Base-by-base conservation (phyloP, 2,888 invertebrate species). In the Diarsia brunnea region DNA sequence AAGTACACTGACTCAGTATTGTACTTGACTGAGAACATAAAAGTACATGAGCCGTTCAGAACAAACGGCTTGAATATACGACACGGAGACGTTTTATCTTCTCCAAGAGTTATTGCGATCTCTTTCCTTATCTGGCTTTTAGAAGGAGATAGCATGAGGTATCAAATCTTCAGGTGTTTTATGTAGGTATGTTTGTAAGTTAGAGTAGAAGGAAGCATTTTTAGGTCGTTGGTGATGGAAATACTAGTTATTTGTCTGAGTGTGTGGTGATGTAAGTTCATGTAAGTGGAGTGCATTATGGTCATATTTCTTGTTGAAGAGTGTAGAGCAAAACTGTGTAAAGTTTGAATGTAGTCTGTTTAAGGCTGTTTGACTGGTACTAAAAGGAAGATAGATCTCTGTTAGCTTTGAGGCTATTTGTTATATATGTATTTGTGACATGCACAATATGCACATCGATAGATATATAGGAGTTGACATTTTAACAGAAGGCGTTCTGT, bases 21-120 rank as follows among this genome's bases (percentile, higher is more conserved):
- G 79, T 88, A 89, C 88, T 89, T 86, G 87, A 89, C 88, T 81
- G 65, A 76, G 66, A 60, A 83, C 87, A 86, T 88, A 89, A 88
- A 88, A 89, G 79, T 89, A 86, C 82, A 88, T 88, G 88, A 88
- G 83, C 82, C 88, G 88, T 84, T 85, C 87, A 83, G 79, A 87
- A 87, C 87, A 88, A 88, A 87, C 86, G 79, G 79, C 74, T 79
- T 82, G 86, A 78, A 78, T 88, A 87, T 87, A 87, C 81, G 88
- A 84, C 82, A 82, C 76, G n/a, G 79, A 85, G 83, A 81, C 78
- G 76, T 84, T 87, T 88, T 87, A 87, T 87, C 87, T 87, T 69
- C 51, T 72, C 66, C 69, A 87, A 79, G 87, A 87, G 69, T 80
- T 87, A 86, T 71, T 66, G 78, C 69, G 55, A 38, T 86, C 87